Conservation (phyloP, 2,797 vertebrate genomes). For the Ibycter americanus region DNA sequence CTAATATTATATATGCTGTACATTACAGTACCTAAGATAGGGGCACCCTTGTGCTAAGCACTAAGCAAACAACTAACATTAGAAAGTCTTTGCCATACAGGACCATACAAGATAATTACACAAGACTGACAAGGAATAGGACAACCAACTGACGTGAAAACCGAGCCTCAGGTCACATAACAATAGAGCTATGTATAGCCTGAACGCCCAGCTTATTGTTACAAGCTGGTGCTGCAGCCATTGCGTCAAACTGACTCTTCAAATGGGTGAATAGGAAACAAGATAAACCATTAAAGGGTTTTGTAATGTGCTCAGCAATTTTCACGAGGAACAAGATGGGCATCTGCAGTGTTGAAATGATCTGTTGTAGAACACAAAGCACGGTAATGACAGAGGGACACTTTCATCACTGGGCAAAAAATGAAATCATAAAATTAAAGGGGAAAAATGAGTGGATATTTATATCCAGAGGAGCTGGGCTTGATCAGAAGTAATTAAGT, state of each 20-base stretch:
- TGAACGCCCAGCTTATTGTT: neutral
- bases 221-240: neutral
- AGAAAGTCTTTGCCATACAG: neutral
- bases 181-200: neutral
- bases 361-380: neutral
- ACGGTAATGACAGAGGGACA: neutral
- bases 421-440: neutral
- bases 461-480: neutral
- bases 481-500: neutral
- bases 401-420: neutral
- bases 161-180: neutral
- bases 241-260: neutral
- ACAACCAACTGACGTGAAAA: neutral
- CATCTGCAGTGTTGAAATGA: neutral
- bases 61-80: neutral
- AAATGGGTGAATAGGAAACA: neutral
- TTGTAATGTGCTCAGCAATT: neutral
- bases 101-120: neutral
- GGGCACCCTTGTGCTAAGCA: neutral
- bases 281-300: neutral
- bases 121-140: neutral
- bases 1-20: neutral
- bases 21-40: neutral
- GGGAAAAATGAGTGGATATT: neutral
- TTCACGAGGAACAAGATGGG: neutral